Evolutionary conservation across 2,888 invertebrate genomes (phyloP), one percentile per base, ranked within the genome.

Genomic region (Belgica antarctica): DNA sequence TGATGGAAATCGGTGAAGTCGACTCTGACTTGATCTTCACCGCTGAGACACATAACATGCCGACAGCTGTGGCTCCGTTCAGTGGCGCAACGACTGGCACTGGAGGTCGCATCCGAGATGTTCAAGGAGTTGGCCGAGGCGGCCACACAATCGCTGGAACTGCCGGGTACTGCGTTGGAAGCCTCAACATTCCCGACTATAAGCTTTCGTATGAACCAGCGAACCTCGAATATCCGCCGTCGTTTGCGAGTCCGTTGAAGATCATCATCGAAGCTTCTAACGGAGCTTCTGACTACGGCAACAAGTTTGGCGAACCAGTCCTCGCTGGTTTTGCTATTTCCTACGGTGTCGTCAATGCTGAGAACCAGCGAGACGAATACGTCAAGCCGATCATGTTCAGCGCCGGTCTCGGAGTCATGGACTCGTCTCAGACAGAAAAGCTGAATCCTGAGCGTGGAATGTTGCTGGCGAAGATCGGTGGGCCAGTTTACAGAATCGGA

Each of bases 321-420:
- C 86, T 98, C 72, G 81, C 85, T 75, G 98, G 98, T 4, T 98
- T 97, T 78, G 89, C 90, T 0, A 86, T 96, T 70, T 91, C 96
- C 0, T 98, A 93, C 78, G 97, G 97, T 1, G 80, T 92, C 76
- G 81, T 82, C 22, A 85, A 89, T 75, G 82, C 82, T 0, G 81
- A 82, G 27, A 84, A 85, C 15, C 84, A 86, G 72, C 83, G 96
- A 71, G 86, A 90, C 70, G 98, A 99, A 79, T 99, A 92, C 83
- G 90, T 98, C 10, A 99, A 99, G 77, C 98, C 98, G 0, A 97
- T 99, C 71, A 97, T 99, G 97, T 98, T 99, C 77, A 96, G 95
- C 76, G 98, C 92, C 61, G 97, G 98, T 25, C 86, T 98, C 72
- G 98, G 98, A 1, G 88, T 88, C 69, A 90, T 98, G 86, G 92